Conservation (phyloP, 2,113 vertebrate genomes). For the Vidua chalybeata region DNA sequence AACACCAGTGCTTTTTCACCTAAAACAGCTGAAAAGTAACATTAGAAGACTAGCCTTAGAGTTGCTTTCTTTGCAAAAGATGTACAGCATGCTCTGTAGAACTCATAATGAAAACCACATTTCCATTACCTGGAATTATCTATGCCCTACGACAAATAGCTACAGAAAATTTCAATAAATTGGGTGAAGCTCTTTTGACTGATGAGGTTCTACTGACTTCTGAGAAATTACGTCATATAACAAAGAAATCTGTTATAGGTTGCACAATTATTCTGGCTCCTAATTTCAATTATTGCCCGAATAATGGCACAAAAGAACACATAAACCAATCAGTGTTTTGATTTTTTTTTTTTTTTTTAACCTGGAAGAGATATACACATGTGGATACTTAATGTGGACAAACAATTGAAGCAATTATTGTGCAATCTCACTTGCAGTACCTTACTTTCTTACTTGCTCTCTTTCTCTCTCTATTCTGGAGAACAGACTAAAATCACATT, state of each 20-base stretch:
- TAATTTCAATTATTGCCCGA: neutral
- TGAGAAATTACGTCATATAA: neutral
- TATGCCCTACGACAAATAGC: neutral
- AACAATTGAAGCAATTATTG: neutral
- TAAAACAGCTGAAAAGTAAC: neutral
- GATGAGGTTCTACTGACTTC: neutral
- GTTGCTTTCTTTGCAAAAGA: neutral
- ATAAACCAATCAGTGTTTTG: neutral
- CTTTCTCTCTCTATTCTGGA: neutral
- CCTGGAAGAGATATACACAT: neutral
- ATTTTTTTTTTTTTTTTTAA: neutral
- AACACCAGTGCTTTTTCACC: neutral
- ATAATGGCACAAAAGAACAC: neutral
- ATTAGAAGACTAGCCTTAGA: neutral
- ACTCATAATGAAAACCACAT: neutral
- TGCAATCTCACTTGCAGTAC: neutral
- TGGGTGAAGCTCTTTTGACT: neutral
- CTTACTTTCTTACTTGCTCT: neutral
- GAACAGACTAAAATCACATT: neutral
- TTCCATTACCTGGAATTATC: neutral
- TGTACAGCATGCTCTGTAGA: neutral
- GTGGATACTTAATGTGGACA: neutral
- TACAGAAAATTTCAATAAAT: neutral
- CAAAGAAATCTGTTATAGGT: neutral
- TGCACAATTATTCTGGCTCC: slow-evolving; percentile 16